Evolutionary conservation across 2,888 invertebrate genomes (phyloP).

Genomic region (Pristionchus exspectatus): DNA sequence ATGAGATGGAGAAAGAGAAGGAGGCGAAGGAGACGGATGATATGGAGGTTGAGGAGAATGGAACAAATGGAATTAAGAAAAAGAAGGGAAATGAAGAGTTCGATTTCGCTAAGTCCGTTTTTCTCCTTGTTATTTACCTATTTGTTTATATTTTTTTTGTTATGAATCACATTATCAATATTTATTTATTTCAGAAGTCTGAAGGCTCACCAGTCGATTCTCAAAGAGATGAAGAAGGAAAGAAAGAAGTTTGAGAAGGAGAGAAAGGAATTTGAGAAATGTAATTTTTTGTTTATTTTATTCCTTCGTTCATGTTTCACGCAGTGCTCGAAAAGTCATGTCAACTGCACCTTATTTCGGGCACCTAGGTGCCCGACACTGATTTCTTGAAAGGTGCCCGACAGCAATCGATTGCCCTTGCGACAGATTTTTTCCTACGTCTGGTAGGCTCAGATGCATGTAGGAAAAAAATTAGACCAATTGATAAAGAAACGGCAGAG

Average conservation of each 20-base stretch:
- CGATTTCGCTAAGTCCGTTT: conserved; percentile 43
- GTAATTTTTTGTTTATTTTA: neutral
- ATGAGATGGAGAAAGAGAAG: conserved; percentile 14
- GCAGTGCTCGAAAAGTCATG: neutral
- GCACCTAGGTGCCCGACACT: too few relatives aligned
- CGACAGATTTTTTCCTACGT: too few relatives aligned
- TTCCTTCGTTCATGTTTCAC: neutral
- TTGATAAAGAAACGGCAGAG: too few relatives aligned
- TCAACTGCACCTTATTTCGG: too few relatives aligned
- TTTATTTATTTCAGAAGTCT: neutral
- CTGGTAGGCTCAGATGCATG: too few relatives aligned
- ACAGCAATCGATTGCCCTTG: too few relatives aligned
- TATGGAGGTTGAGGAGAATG: conserved; percentile 50
- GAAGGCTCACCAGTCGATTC: conserved; percentile 43
- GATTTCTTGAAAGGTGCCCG: too few relatives aligned
- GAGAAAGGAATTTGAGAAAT: conserved; percentile 46
- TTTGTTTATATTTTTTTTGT: neutral
- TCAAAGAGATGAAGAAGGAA: conserved; percentile 51
- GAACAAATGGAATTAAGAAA: conserved; percentile 37
- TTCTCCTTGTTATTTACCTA: neutral
- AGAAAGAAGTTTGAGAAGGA: conserved; percentile 53
- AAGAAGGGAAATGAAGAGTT: conserved; percentile 34
- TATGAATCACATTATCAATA: neutral
- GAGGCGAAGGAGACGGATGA: neutral
- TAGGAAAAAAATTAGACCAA: too few relatives aligned